Base-by-base conservation (phyloP, 2,888 invertebrate species). In the Leuctra nigra region DNA sequence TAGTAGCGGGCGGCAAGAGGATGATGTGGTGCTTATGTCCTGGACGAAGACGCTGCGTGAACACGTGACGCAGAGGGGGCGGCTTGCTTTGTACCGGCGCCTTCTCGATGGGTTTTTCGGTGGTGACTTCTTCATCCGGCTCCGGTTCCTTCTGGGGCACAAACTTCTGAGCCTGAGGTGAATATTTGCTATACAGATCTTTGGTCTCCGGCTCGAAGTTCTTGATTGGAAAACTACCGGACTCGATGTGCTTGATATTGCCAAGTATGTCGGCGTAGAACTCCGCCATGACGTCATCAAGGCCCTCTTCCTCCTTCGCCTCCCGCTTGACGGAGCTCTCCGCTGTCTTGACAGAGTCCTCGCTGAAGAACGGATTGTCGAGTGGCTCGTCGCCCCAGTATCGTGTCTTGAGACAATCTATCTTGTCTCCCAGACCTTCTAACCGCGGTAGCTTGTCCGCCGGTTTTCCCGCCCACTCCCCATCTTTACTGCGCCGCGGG, bases 311-410 rank as follows among this genome's bases (percentile, higher is more conserved):
- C 18, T 50, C 47, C 47, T 16, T 13, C 4, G 25, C 16, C 16
- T 22, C 47, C n/a, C 47, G 24, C 25, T 47, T 47, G 16, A 14
- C 29, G n/a, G n/a, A n/a, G n/a, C 29, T 47, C 9, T 47, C 47
- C 13, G 16, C 53, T 0, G 14, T 22, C 9, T 14, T 69, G 2
- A 73, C 65, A 13, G 64, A 55, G 47, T 69, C 67, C 52, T 75
- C 75, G 35, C 67, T 63, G 64, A 88, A 88, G 62, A 88, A 75
- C 0, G 87, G 87, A 72, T 82, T 87, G 63, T 87, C 87, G 55
- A 88, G 70, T 1, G 88, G 88, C 68, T 87, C 79, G 59, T 78
- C 75, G 1, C 86, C 88, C 68, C 88, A 89, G 68, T 83, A 87
- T 72, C 86, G 86, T 0, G 75, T 74, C 29, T 85, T 86, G 24